Base-by-base conservation (phyloP, 2,113 vertebrate species). In the Artemisiospiza belli region DNA sequence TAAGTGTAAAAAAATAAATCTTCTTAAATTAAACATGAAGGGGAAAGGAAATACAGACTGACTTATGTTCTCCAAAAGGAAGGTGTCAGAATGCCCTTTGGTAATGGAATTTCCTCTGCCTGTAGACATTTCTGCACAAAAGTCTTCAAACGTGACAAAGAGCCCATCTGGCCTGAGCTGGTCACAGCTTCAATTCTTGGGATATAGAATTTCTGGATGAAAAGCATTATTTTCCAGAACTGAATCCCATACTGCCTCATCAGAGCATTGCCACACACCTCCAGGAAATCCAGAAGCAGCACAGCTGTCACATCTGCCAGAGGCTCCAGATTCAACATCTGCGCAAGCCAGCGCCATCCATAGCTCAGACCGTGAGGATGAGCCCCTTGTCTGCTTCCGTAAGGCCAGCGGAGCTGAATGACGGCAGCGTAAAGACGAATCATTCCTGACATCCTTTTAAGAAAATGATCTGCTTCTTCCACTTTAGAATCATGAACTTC, bases 391-490 rank as follows among this genome's bases (percentile, higher is more conserved):
- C 97, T 98, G 88, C 97, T 97, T 72, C 97, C 96, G 11, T 98
- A 98, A 8, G 99, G 99, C 99, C 99, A 99, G 85, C 94, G 98
- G 28, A 98, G 95, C 59, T 99, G 98, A 74, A 99, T 98, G 57
- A 99, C 81, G 37, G 99, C 99, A 1, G 99, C 99, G 11, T 99
- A 99, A 21, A 99, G 98, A 8, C 99, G 98, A 93, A 99, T 99
- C 99, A 99, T 98, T 74, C 99, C 99, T 0, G 99, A 99, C 99
- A 99, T 99, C 63, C 99, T 98, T 83, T 99, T 99, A 15, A 99
- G 97, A 86, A 99, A 99, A 83, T 98, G 98, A 94, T 99, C 99
- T 90, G 99, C 98, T 44, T 98, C 98, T 78, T 99, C 99, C 4
- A 99, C 96, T 57, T 98, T 98, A 1, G 97, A 98, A 81, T 99